Conservation (phyloP, 2,797 vertebrate species). For the Cryptoblepharus egeriae region DNA sequence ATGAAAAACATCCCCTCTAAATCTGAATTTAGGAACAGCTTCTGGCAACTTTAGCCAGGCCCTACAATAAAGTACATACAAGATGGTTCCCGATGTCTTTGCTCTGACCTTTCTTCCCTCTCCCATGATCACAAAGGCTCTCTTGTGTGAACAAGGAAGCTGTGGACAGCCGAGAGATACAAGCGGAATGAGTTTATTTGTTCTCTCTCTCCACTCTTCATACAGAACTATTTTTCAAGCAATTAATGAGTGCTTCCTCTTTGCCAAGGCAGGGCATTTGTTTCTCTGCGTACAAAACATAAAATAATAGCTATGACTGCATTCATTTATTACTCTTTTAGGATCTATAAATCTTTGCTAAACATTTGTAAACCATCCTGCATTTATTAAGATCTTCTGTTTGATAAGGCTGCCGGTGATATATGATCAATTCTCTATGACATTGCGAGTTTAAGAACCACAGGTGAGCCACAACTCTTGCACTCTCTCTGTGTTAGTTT, state of each 20-base stretch:
- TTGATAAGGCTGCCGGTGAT: constrained; percentile 8
- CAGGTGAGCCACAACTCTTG: constrained; percentile 50
- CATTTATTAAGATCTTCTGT: background rate
- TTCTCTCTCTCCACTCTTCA: background rate
- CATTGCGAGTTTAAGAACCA: background rate
- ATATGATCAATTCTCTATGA: constrained; percentile 11
- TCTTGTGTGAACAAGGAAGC: background rate
- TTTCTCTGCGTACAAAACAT: rapidly evolving
- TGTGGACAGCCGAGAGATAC: background rate
- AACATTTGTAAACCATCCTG: background rate
- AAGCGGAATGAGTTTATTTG: background rate
- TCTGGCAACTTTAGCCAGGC: background rate
- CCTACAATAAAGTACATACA: background rate
- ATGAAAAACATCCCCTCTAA: background rate
- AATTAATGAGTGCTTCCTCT: constrained; percentile 8
- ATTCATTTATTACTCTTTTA: background rate
- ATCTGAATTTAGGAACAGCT: background rate
- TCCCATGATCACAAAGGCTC: background rate
- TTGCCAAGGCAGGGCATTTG: background rate
- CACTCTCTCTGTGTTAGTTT: constrained; percentile 65
- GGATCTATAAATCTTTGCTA: background rate
- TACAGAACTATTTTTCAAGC: constrained; percentile 1
- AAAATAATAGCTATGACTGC: background rate
- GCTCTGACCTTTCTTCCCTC: background rate
- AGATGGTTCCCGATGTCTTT: background rate